A percentile compares a stretch with the other conserved stretches of the same genome.
Evolutionary conservation across 2,888 invertebrate genomes (phyloP).

Genomic region (Merodon equestris): DNA sequence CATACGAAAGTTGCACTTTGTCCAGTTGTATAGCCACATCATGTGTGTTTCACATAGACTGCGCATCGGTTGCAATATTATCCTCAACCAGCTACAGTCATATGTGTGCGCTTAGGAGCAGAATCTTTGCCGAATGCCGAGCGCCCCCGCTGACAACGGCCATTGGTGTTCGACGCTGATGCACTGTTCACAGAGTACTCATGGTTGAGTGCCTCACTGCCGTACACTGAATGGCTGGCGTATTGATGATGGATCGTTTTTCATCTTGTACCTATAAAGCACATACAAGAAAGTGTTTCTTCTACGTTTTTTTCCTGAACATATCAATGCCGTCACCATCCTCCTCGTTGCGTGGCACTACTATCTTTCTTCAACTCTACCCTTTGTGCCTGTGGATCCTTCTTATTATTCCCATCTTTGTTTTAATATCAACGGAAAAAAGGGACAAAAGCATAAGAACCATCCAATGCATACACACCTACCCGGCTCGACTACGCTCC

Average conservation of each 20-base stretch:
- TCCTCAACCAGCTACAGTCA: constrained; percentile 48
- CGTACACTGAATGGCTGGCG: constrained; percentile 66
- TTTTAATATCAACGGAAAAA: constrained; percentile 44
- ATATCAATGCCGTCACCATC: too few species aligned
- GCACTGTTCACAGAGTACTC: constrained; percentile 42
- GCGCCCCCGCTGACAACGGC: constrained; percentile 37
- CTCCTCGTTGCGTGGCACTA: too few species aligned
- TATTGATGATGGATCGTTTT: constrained; percentile 69
- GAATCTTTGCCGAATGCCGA: too few species aligned
- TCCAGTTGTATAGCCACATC: constrained; percentile 47
- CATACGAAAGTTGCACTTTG: constrained; percentile 61
- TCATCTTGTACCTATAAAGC: constrained; percentile 51
- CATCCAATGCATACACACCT: constrained; percentile 41
- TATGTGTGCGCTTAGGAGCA: too few species aligned
- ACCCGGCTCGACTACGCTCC: constrained; percentile 1
- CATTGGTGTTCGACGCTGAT: constrained; percentile 46
- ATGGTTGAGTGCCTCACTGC: constrained; percentile 61
- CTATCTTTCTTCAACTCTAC: too few species aligned
- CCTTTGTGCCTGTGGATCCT: constrained; percentile 21
- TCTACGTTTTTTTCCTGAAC: constrained; percentile 19
- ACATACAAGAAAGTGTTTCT: constrained; percentile 28
- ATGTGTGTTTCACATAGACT: constrained; percentile 57
- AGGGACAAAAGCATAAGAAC: constrained; percentile 14
- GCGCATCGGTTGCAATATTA: constrained; percentile 66
- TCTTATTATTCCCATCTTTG: constrained; percentile 26